These are phyloP conservation scores for Nomia melanderi DNA, from an alignment of 1,140 invertebrate species.

Conservation along the genomic window DNA sequence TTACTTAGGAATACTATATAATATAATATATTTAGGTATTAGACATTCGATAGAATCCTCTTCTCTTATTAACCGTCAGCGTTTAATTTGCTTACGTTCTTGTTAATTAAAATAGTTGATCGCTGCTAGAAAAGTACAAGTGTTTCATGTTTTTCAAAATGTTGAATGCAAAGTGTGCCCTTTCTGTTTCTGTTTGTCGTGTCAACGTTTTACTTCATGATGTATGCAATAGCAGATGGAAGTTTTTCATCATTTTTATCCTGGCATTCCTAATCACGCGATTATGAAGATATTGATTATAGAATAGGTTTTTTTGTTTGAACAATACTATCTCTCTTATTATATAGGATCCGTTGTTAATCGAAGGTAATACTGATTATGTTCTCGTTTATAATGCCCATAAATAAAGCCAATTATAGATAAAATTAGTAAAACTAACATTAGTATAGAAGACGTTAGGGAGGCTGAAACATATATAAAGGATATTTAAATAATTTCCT, in stretches of 20 bases:
- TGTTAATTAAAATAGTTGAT: conserved; percentile 26
- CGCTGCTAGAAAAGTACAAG: conserved; percentile 31
- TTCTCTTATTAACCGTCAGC: neutral
- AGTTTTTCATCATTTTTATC: conserved; percentile 7
- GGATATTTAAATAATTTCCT: neutral
- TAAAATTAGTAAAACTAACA: conserved; percentile 71
- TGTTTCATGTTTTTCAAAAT: neutral
- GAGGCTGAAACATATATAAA: conserved; percentile 71
- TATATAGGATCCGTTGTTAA: conserved; percentile 68
- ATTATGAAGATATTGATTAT: conserved; percentile 19
- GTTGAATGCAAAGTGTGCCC: neutral
- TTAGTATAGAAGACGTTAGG: conserved; percentile 70
- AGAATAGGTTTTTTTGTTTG: neutral
- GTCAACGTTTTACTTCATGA: neutral
- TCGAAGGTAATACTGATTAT: conserved; percentile 76
- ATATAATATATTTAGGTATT: neutral
- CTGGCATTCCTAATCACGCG: neutral
- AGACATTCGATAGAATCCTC: neutral
- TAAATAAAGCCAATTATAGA: conserved; percentile 74
- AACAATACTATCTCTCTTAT: conserved; percentile 39
- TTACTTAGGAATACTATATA: neutral
- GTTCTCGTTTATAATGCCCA: conserved; percentile 73
- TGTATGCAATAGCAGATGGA: neutral
- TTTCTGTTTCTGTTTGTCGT: neutral
- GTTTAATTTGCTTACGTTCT: neutral